Percentiles rank a stretch among this genome's conserved stretches.
Conservation (phyloP, 1,140 invertebrate genomes). For the Formica selysi region DNA sequence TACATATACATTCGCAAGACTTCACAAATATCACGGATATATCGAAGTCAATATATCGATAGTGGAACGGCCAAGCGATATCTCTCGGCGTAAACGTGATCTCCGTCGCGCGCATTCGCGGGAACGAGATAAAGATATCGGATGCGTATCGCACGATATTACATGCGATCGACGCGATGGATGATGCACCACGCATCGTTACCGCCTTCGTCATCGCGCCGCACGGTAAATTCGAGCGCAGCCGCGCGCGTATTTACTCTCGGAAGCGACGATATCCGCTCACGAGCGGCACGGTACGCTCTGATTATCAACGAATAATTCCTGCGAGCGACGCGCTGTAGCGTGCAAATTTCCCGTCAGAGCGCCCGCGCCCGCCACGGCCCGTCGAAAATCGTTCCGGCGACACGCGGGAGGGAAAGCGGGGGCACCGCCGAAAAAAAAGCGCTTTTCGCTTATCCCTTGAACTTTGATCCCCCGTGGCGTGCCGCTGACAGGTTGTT, state of each 20-base stretch:
- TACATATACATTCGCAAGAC: background rate
- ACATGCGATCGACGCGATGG: conserved; percentile 14
- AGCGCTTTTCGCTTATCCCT: conserved; percentile 73
- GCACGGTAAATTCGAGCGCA: conserved; percentile 43
- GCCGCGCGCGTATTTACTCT: conserved; percentile 56
- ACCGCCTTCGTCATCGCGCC: conserved; percentile 33
- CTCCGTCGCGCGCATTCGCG: background rate
- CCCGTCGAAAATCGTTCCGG: conserved; percentile 65
- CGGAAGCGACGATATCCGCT: conserved; percentile 55
- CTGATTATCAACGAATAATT: conserved; percentile 65
- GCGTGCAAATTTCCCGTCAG: conserved; percentile 58
- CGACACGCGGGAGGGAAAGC: conserved; percentile 20
- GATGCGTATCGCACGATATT: conserved; percentile 30
- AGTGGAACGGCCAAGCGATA: background rate
- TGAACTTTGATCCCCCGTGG: conserved; percentile 77
- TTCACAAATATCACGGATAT: background rate
- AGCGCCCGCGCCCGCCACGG: background rate
- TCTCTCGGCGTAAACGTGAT: background rate
- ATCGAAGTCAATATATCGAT: background rate
- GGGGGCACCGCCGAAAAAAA: conserved; percentile 47
- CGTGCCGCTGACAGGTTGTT: conserved; percentile 76
- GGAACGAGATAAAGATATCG: conserved; percentile 32
- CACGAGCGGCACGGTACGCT: conserved; percentile 43
- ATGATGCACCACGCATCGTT: conserved; percentile 42
- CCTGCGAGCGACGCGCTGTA: conserved; percentile 52